Evolutionary conservation across 2,888 invertebrate species (phyloP), one percentile per base, ranked within the genome.

Genomic region (Drosophila ustulata): DNA sequence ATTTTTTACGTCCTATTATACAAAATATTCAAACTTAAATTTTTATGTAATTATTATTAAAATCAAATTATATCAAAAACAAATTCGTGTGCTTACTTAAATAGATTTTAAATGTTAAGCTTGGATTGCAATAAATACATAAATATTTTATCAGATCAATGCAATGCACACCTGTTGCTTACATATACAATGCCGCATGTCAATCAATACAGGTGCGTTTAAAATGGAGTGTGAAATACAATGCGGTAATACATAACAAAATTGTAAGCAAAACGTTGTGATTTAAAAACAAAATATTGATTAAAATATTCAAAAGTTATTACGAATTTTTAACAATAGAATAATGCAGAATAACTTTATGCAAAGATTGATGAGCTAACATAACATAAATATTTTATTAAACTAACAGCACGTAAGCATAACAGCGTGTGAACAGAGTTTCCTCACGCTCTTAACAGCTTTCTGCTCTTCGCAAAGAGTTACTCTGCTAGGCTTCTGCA

Each of bases 381-480:
- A 79, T 41, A 47, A 25, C 25, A 34, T 9, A 30, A 23, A 32
- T 23, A 50, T 43, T 23, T 11, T 4, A 26, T 9, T 5, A 6
- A 18, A 2, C 13, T 49, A 57, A 43, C 59, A 76, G 63, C 3
- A 39, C 46, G 2, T 50, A 62, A 75, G 45, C 53, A 47, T 3
- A 13, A 32, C 39, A 41, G 6, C 8, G n/a, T 5, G 4, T 13
- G 57, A 43, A 53, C 53, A 41, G 45, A 23, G n/a, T 2, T 41
- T 28, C 25, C 45, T 51, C 61, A 28, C 32, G 28, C 37, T 8
- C 8, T 49, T 75, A 65, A 66, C 80, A 72, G 82, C 11, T n/a
- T 9, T 28, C 2, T 49, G 51, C 81, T 87, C 81, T 82, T 87
- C 13, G 8, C 4, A 39, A 75, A 75, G 80, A 81, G 84, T 62